Base-by-base conservation (phyloP, 1,140 invertebrate genomes). In the Dendroctonus ponderosae region DNA sequence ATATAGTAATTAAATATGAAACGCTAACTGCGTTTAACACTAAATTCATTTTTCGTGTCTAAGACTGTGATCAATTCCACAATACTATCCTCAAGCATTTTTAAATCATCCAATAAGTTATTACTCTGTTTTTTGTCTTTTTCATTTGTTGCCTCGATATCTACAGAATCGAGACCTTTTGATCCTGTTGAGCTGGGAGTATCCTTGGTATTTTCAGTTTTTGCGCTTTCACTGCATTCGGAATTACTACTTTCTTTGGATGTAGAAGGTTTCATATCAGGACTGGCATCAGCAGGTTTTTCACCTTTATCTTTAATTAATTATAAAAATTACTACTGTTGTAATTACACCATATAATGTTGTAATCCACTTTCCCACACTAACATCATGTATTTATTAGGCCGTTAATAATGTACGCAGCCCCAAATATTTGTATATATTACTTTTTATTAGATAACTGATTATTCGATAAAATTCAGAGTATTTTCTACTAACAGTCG, bases 21-120 rank as follows among this genome's bases (percentile, higher is more conserved):
- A 52, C 50, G 39, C 52, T 54, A 54, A 54, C 52, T 54, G 12
- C 37, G 52, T 38, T 15, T 54, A 12, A 15, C 12, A 26, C 12
- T 26, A 54, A 38, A 38, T 12, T 40, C 52, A 66, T 62, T 68
- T 62, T 72, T 67, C 53, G 74, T 75, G 42, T 78, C 69, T 49
- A 76, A 71, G 64, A 78, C 72, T 50, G 68, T 69, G 26, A 76
- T 70, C 62, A 78, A 69, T 65, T 77, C 76, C 57, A 74, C 73
- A 50, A 78, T 70, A 46, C 71, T 72, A 46, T 69, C 62, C 50
- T 74, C 70, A 37, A 78, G 59, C 43, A 78, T 57, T 65, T 76
- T 74, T 52, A 78, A 64, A 60, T 75, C 59, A 38, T 71, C 68
- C 40, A 74, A 14, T 15, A 70, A 66, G 54, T 63, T 70, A 41